Base-by-base conservation (phyloP, 1,140 invertebrate species). In the Yoshiicerus persimilis region DNA sequence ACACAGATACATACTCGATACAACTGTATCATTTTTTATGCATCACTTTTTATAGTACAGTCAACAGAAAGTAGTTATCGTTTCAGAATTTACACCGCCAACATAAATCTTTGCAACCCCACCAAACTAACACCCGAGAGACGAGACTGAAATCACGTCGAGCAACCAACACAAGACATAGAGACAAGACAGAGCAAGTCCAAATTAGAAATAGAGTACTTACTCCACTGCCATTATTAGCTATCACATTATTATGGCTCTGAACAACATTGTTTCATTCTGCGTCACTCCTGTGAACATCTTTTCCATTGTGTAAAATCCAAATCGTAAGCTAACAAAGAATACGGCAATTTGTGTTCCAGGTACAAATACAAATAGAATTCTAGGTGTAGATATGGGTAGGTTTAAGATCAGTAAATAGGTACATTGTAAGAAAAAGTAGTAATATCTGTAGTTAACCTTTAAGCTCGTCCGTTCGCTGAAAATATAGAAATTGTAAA, bases 71-170 rank as follows among this genome's bases (percentile, higher is more conserved):
- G 75, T 34, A 20, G 75, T 36, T 32, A 80, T 80, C n/a, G 20
- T 38, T 36, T 80, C n/a, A 80, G 75, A 80, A 27, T 80, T 80
- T 32, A 80, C 75, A 80, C 75, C 75, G 75, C 75, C 75, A 80
- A 80, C 75, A 80, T 80, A 80, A 80, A 80, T 80, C 75, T 80
- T 38, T 34, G 75, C 75, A 36, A 34, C 75, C 75, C 75, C 75
- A 80, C 75, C 75, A 80, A 80, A 80, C 32, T 80, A 80, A 36
- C 30, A 80, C 75, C 30, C 64, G 20, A 80, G 13, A 75, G 70
- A 75, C 25, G 47, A 56, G 47, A n/a, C 64, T 10, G 23, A 70
- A 11, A 70, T 16, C 64, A 70, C 27, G 13, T 66, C 13, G 30
- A n/a, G 70, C 0, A 30, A 0, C 66, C 66, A 30, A 30, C 23